Base-by-base conservation (phyloP, 2,113 vertebrate genomes). In the Phaetusa simplex region DNA sequence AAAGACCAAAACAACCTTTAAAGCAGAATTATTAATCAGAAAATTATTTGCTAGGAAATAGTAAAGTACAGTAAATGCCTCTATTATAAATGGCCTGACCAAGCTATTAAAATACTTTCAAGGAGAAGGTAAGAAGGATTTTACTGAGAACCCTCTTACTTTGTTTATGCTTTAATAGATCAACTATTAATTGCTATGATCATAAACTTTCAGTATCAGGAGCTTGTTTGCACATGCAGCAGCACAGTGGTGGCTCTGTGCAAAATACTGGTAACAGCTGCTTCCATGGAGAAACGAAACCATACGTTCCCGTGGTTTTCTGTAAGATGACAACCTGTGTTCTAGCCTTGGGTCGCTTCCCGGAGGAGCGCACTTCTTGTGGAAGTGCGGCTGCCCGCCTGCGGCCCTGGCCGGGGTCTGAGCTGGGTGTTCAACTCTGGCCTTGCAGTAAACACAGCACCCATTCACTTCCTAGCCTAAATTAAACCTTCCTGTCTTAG, bases 401-500 rank as follows among this genome's bases (percentile, higher is more conserved):
- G 55, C 53, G 45, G 65, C 21, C 58, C 38, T 40, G n/a, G 34
- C 53, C 82, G 55, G 52, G 61, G 11, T 58, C 62, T 82, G 50
- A 49, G 38, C 58, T 62, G 82, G 23, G 23, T 62, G 26, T 64
- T 82, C 59, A 76, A 56, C 66, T 87, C 49, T 42, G 70, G 49
- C 40, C 66, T 89, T 66, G 42, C 74, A 95, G 95, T 93, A 97
- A 94, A 91, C 32, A 73, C 66, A 52, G 32, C 5, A 26, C 26
- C 82, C 83, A 38, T 85, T 76, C 47, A 67, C 74, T 83, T 96
- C 95, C 84, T 59, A 69, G 56, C 32, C 84, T 91, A 91, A 94
- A 95, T 80, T 61, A 96, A 95, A 95, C 88, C 56, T 85, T 91
- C 56, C 86, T 65, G 49, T 26, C 49, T 67, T 56, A 87, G 87